Evolutionary conservation across 2,888 invertebrate genomes (phyloP).

Genomic region (Trissonchulus latispiculum): DNA sequence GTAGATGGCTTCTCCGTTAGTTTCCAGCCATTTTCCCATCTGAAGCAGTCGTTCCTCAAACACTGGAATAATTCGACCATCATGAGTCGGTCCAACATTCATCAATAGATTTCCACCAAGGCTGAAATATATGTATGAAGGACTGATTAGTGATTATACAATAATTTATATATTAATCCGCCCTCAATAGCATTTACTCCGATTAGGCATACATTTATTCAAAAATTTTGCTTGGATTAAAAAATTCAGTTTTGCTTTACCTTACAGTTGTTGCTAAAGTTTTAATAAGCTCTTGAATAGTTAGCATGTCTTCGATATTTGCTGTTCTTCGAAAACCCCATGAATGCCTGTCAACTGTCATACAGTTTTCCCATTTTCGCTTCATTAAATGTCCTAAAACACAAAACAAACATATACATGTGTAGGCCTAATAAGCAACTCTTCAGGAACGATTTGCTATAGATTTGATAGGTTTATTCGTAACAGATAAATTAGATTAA

Average conservation of each 20-base stretch:
- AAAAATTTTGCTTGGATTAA: too few relatives aligned
- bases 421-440: too few relatives aligned
- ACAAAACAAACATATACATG: neutral
- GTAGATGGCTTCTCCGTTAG: constrained; percentile 83
- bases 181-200: too few relatives aligned
- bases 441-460: too few relatives aligned
- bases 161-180: too few relatives aligned
- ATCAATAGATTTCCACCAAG: constrained; percentile 48
- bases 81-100: constrained; percentile 67
- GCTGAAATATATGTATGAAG: constrained; percentile 32
- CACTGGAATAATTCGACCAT: constrained; percentile 71
- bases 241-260: too few relatives aligned
- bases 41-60: constrained; percentile 70
- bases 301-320: constrained; percentile 57
- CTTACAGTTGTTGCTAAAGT: constrained; percentile 40
- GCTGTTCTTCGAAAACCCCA: constrained; percentile 76
- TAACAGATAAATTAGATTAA: too few relatives aligned
- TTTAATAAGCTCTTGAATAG: constrained; percentile 55
- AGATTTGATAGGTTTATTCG: too few relatives aligned
- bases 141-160: too few relatives aligned
- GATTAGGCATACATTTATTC: too few relatives aligned
- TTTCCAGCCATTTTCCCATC: constrained; percentile 66
- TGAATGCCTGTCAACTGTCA: constrained; percentile 73
- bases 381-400: constrained; percentile 54
- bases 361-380: constrained; percentile 92